phyloP scores from a whole-genome alignment of 2,113 vertebrate species.

The Mus pahari region DNA sequence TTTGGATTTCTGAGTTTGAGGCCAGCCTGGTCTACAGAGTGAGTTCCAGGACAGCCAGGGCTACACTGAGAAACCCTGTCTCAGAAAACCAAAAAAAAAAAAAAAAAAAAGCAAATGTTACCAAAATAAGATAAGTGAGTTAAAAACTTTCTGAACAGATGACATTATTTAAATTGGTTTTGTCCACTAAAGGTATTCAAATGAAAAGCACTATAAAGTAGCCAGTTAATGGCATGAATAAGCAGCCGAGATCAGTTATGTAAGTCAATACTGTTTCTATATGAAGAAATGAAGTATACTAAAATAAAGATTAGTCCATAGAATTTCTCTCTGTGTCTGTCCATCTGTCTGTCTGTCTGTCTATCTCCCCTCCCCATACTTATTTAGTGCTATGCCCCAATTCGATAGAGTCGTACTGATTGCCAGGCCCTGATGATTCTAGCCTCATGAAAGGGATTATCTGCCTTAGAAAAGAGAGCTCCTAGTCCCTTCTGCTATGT shows the following conservation, averaged over 20 bases:
- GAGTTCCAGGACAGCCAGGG: too few relatives aligned
- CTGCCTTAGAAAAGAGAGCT: not conserved
- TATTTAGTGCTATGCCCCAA: not conserved
- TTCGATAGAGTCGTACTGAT: not conserved
- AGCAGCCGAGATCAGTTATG: not conserved
- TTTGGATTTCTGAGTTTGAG: too few relatives aligned
- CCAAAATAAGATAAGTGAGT: not conserved
- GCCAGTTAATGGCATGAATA: not conserved
- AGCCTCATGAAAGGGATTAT: not conserved
- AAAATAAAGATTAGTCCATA: not conserved
- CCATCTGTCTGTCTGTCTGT: not conserved
- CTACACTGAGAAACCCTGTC: too few relatives aligned
- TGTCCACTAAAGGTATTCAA: not conserved
- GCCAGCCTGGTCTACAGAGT: too few relatives aligned
- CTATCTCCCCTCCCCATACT: not conserved
- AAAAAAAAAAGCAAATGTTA: not conserved
- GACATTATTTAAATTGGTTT: slow-evolving; percentile 40
- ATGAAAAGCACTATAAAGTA: not conserved
- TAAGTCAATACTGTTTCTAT: not conserved
- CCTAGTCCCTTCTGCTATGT: not conserved
- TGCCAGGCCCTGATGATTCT: not conserved
- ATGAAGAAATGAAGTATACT: not conserved
- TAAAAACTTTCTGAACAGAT: not conserved
- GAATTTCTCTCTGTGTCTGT: not conserved
- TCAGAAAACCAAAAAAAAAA: not conserved